phyloP scores from a whole-genome alignment of 2,113 vertebrate species.

The Balaeniceps rex region DNA sequence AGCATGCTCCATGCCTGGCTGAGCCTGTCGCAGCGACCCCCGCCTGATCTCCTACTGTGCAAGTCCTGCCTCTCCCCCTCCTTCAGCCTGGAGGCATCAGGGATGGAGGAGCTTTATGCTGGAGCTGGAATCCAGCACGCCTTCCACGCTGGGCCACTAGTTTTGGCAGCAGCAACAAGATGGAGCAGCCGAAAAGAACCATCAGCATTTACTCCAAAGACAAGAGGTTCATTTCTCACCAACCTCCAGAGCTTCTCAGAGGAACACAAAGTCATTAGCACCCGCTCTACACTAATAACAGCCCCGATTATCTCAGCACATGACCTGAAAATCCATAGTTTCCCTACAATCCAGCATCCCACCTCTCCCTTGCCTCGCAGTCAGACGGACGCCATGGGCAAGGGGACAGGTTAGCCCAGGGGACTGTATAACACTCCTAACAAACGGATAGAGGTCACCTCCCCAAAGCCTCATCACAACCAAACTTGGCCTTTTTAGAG shows the following conservation, averaged over 20 bases:
- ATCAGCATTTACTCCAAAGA: neutral
- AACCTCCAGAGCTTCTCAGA: neutral
- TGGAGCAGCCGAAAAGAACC: neutral
- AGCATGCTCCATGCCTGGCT: rapidly evolving
- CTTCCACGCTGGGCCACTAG: neutral
- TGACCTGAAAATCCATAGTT: neutral
- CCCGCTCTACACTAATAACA: neutral
- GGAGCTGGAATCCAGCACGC: neutral
- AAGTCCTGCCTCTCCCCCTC: neutral
- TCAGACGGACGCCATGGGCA: neutral
- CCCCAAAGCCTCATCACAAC: neutral
- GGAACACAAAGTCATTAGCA: neutral
- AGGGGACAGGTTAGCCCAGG: neutral
- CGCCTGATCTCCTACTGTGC: neutral
- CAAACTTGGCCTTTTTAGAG: neutral
- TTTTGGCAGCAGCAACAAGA: neutral
- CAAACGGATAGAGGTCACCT: neutral
- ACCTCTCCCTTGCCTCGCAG: neutral
- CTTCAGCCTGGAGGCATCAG: neutral
- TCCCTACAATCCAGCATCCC: no score
- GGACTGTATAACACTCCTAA: neutral
- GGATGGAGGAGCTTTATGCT: neutral
- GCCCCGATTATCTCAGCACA: neutral
- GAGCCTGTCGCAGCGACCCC: rapidly evolving
- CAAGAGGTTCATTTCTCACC: neutral